Base-by-base conservation (phyloP, 2,888 invertebrate species). In the Graphium colonna region DNA sequence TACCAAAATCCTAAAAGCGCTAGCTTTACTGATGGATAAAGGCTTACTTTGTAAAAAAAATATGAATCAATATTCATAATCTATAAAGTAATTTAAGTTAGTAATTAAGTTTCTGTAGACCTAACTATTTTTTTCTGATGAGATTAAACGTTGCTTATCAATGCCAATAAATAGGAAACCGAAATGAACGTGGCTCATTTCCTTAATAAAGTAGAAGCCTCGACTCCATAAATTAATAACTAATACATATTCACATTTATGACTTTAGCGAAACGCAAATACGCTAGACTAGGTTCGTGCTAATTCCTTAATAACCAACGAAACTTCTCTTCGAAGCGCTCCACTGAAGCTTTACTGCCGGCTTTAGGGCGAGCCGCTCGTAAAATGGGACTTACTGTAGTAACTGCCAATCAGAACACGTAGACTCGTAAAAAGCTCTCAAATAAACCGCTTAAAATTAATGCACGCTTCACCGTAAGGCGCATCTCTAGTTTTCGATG, bases 381-480 rank as follows among this genome's bases (percentile, higher is more conserved):
- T 77, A 67, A 71, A 73, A 57, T 52, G 57, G 57, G 65, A 61
- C 63, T 66, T 64, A 65, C 65, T 61, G 62, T 57, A 51, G 60
- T 64, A 66, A 75, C 71, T 72, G 71, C 69, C 75, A 75, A 77
- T 77, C 73, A 74, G 69, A 67, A 65, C 65, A 64, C 69, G 59
- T 60, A 54, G 44, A 52, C 52, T 65, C 62, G 58, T 71, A 69
- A 74, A 74, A 75, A 64, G 52, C 52, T 53, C 60, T 55, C 36
- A 63, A 64, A 73, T 76, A 74, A 73, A 72, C 70, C 69, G 69
- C 67, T 75, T 69, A 64, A 73, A 74, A 74, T 77, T 72, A 77
- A 76, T 67, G 68, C 61, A 59, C 58, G 62, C 67, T 59, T 64
- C 67, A 60, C 64, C 69, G 67, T 67, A 69, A 61, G 65, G 61